A percentile compares a stretch with the other conserved stretches of the same genome.
Conservation (phyloP, 1,140 invertebrate genomes). For the Parasteatoda tepidariorum region DNA sequence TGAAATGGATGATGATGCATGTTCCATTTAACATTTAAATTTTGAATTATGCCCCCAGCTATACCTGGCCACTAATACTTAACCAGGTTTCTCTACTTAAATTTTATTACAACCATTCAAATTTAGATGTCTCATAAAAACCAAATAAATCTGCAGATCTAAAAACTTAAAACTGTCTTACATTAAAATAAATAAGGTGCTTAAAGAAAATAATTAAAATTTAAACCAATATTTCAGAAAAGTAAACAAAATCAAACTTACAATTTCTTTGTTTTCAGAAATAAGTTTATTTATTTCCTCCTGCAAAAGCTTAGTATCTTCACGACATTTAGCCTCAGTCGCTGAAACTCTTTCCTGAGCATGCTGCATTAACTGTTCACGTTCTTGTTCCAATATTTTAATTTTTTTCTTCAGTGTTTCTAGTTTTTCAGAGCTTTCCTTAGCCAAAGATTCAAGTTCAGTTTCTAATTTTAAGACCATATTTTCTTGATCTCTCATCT, state of each 20-base stretch:
- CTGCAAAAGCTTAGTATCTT: constrained; percentile 29
- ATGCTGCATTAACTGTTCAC: constrained; percentile 41
- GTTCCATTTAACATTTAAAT: no score
- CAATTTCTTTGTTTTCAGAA: constrained; percentile 29
- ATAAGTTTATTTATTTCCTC: constrained; percentile 26
- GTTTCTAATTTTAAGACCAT: constrained; percentile 40
- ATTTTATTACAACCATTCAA: no score
- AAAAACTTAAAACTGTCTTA: no score
- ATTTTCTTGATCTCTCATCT: constrained; percentile 53
- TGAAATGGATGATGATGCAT: no score
- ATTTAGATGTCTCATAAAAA: no score
- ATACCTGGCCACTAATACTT: no score
- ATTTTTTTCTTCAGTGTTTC: constrained; percentile 30
- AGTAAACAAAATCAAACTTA: constrained; percentile 22
- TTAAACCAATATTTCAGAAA: not conserved
- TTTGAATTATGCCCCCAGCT: no score
- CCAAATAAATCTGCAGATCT: no score
- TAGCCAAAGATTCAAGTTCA: not conserved
- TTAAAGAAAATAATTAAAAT: no score
- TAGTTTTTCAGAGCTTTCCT: constrained; percentile 32
- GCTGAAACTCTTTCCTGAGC: constrained; percentile 44
- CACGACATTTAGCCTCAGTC: constrained; percentile 43
- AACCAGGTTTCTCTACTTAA: no score
- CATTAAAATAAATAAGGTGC: no score
- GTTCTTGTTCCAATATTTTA: constrained; percentile 21